phyloP scores from a whole-genome alignment of 2,888 invertebrate species.

The Polymixis lichenea region DNA sequence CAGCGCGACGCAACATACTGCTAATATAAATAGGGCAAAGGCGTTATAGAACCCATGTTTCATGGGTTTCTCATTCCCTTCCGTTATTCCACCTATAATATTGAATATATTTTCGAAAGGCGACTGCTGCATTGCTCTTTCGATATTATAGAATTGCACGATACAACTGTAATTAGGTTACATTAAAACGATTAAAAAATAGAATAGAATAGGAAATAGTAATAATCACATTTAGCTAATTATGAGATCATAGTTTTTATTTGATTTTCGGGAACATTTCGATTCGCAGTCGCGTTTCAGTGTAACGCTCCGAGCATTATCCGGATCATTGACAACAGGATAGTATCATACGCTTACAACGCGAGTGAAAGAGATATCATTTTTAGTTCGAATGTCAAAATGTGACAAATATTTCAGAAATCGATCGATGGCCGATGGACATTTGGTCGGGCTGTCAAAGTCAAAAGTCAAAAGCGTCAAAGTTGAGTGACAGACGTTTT shows the following conservation, averaged over 20 bases:
- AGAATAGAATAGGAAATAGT: conserved; percentile 36
- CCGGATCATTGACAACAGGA: conserved; percentile 50
- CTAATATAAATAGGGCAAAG: conserved; percentile 94
- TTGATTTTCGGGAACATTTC: conserved; percentile 68
- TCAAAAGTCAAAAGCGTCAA: conserved; percentile 7
- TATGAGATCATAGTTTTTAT: conserved; percentile 80
- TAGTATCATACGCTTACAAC: not conserved
- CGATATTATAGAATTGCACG: conserved; percentile 37
- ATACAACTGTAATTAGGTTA: conserved; percentile 24
- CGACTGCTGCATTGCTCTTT: conserved; percentile 87
- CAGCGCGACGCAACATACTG: conserved; percentile 92
- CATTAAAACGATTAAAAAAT: conserved; percentile 51
- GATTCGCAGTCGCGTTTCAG: conserved; percentile 41
- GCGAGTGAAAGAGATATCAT: conserved; percentile 39
- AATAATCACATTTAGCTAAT: conserved; percentile 48
- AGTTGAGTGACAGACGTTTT: not conserved
- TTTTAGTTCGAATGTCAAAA: not conserved
- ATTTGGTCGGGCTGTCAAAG: conserved; percentile 5
- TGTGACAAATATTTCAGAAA: not conserved
- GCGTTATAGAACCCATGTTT: conserved; percentile 98
- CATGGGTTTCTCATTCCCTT: conserved; percentile 96
- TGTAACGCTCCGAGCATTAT: not conserved
- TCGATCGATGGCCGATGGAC: conserved; percentile 27
- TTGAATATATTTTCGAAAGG: conserved; percentile 93
- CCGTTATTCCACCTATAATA: conserved; percentile 92